Conservation (phyloP, 2,888 invertebrate genomes). For the Latrodectus hesperus region DNA sequence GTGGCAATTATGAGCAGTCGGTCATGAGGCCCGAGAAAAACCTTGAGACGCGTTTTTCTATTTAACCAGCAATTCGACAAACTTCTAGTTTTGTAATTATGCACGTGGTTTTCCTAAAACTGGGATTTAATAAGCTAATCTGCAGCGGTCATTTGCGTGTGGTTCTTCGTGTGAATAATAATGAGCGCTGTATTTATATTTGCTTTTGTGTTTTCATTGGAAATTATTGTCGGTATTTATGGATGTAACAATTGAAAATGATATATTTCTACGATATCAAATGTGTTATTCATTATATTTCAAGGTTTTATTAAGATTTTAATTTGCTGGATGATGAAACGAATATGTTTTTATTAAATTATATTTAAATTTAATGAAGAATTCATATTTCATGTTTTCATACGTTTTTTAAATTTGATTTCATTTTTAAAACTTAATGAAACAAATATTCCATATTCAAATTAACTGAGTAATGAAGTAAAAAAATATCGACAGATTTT, state of each 20-base stretch:
- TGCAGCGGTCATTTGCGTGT: background rate
- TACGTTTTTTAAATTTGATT: too few species aligned
- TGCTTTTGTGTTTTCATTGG: background rate
- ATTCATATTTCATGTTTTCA: too few species aligned
- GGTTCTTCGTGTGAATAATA: conserved; percentile 15
- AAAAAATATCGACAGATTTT: too few species aligned
- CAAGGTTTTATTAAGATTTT: background rate
- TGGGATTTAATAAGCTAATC: conserved; percentile 32
- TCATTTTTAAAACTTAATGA: too few species aligned
- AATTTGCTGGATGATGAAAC: background rate
- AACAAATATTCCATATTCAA: too few species aligned
- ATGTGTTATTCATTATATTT: background rate
- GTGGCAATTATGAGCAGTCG: conserved; percentile 31
- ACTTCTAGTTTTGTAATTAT: conserved; percentile 15
- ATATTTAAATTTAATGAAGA: too few species aligned
- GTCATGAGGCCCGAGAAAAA: conserved; percentile 26
- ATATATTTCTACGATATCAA: background rate
- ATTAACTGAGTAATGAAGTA: too few species aligned
- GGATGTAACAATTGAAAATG: background rate
- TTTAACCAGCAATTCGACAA: conserved; percentile 24
- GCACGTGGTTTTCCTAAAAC: conserved; percentile 18
- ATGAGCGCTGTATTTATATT: background rate
- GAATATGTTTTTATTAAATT: background rate
- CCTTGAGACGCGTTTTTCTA: conserved; percentile 40
- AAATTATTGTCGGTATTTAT: background rate